phyloP scores from a whole-genome alignment of 2,888 invertebrate species.

The Drosophila yooni region DNA sequence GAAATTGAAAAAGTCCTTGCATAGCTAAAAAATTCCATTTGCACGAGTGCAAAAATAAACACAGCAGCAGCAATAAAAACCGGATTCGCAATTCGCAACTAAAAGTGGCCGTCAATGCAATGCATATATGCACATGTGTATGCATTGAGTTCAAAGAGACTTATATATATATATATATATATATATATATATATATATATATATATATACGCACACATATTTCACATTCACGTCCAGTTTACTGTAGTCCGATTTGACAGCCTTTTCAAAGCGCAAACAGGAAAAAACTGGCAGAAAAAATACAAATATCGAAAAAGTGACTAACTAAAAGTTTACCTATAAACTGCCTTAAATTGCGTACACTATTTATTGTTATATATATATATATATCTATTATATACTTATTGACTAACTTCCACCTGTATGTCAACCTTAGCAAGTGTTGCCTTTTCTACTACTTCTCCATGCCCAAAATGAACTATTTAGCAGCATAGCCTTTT shows the following conservation, averaged over 20 bases:
- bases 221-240: constrained; percentile 21
- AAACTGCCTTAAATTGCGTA: background rate
- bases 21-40: constrained; percentile 16
- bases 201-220: constrained; percentile 7
- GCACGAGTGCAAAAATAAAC: constrained; percentile 22
- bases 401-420: background rate
- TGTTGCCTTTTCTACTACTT: background rate
- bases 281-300: constrained; percentile 35
- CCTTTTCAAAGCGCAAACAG: constrained; percentile 41
- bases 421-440: background rate
- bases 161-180: constrained; percentile 15
- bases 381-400: background rate
- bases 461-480: background rate
- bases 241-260: constrained; percentile 12
- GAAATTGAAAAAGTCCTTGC: background rate
- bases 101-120: constrained; percentile 36
- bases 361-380: background rate
- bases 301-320: too few relatives aligned
- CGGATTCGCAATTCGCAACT: constrained; percentile 13
- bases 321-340: constrained; percentile 7
- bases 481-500: background rate
- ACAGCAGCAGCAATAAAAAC: constrained; percentile 29
- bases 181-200: constrained; percentile 15
- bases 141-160: background rate
- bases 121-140: background rate